Evolutionary conservation across 2,113 vertebrate genomes (phyloP).

Genomic region (Istiophorus platypterus): DNA sequence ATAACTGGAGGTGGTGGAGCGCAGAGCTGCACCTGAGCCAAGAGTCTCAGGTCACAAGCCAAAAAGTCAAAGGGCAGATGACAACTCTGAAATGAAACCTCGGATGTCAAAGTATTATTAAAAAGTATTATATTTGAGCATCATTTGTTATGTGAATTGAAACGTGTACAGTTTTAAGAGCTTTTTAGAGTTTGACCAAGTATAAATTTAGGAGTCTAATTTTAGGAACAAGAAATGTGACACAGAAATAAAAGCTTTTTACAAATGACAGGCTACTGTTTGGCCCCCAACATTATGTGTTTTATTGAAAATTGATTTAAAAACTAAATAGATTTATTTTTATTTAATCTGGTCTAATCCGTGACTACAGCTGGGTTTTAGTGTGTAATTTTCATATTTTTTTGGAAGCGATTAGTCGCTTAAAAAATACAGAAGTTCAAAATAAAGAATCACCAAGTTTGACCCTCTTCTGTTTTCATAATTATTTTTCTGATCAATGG

Average conservation of each 20-base stretch:
- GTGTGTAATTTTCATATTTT: background rate
- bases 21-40: background rate
- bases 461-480: background rate
- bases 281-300: background rate
- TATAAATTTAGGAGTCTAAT: background rate
- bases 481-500: background rate
- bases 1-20: background rate
- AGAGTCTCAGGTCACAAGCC: background rate
- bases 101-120: background rate
- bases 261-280: background rate
- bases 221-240: constrained; percentile 9
- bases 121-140: too few species aligned
- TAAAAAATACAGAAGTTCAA: too few species aligned
- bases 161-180: background rate
- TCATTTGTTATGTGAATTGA: background rate
- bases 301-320: background rate
- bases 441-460: too few species aligned
- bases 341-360: background rate
- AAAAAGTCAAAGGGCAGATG: background rate
- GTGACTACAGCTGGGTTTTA: background rate
- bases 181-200: too few species aligned
- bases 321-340: too few species aligned
- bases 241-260: background rate
- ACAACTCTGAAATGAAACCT: fast-evolving
- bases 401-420: background rate